These are phyloP conservation scores for Hemibagrus wyckioides DNA, from an alignment of 2,113 vertebrate genomes.

Conservation along the genomic window DNA sequence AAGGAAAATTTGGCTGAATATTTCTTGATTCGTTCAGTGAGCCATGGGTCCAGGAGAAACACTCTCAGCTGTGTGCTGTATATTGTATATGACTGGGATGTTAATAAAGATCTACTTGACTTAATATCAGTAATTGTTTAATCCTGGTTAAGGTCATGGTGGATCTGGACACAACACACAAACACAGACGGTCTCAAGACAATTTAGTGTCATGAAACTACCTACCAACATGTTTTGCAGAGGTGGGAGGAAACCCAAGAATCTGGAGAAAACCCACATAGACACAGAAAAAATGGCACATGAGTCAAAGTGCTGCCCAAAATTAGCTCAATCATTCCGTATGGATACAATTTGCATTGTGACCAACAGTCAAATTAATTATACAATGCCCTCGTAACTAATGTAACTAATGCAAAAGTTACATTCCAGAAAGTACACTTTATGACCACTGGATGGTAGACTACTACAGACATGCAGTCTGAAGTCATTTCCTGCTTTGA, in stretches of 20 bases:
- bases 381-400: background rate
- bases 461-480: background rate
- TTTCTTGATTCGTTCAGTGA: no score
- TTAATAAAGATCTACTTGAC: background rate
- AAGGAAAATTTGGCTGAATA: no score
- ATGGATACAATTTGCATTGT: background rate
- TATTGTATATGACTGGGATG: background rate
- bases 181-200: no score
- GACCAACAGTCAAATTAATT: background rate
- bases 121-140: background rate
- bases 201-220: background rate
- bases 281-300: background rate
- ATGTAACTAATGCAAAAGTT: background rate
- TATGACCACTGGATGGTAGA: slow-evolving; percentile 64
- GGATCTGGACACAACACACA: no score
- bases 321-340: background rate
- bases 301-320: background rate
- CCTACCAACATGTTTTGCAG: background rate
- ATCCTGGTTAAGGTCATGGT: background rate
- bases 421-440: background rate
- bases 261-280: background rate
- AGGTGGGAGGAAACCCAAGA: background rate
- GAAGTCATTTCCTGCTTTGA: slow-evolving; percentile 55
- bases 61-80: background rate
- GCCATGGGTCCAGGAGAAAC: no score